These are phyloP conservation scores for Pseudomyrmex pallidus DNA, from an alignment of 1,140 invertebrate genomes.

Conservation along the genomic window DNA sequence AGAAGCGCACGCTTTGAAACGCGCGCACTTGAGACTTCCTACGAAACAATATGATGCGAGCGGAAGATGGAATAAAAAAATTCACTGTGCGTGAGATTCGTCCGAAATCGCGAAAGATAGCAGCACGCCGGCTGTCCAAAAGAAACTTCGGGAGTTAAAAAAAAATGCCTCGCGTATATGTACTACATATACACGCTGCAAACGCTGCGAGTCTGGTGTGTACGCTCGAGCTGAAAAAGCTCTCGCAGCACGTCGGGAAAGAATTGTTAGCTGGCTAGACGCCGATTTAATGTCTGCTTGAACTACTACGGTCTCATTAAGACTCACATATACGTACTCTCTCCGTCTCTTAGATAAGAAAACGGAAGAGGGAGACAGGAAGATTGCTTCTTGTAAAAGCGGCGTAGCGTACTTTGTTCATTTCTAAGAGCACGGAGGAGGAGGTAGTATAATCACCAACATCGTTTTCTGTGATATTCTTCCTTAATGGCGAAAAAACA, in stretches of 20 bases:
- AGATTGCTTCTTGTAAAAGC: conserved; percentile 60
- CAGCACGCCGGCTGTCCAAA: neutral
- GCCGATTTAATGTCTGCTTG: conserved; percentile 71
- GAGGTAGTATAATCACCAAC: conserved; percentile 70
- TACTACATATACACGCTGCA: neutral
- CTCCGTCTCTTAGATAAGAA: conserved; percentile 60
- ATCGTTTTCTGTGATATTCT: conserved; percentile 65
- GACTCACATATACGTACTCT: conserved; percentile 49
- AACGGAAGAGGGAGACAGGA: conserved; percentile 46
- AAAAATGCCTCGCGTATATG: conserved; percentile 16
- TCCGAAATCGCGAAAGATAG: conserved; percentile 2
- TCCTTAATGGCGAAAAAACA: conserved; percentile 66
- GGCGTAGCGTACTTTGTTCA: conserved; percentile 64
- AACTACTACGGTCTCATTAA: conserved; percentile 68
- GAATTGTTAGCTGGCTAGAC: conserved; percentile 65
- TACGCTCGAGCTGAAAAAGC: conserved; percentile 11
- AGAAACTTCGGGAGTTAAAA: neutral
- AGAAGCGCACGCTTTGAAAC: neutral
- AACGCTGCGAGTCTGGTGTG: conserved; percentile 2
- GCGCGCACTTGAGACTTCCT: neutral
- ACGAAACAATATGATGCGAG: neutral
- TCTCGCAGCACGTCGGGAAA: neutral
- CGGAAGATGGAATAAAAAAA: neutral
- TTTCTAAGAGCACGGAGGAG: conserved; percentile 64
- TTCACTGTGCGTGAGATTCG: neutral